A percentile compares a stretch with the other conserved stretches of the same genome.
These are phyloP conservation scores for Cryptomyrus ogoouensis DNA, from an alignment of 2,113 vertebrate species.

Conservation along the genomic window DNA sequence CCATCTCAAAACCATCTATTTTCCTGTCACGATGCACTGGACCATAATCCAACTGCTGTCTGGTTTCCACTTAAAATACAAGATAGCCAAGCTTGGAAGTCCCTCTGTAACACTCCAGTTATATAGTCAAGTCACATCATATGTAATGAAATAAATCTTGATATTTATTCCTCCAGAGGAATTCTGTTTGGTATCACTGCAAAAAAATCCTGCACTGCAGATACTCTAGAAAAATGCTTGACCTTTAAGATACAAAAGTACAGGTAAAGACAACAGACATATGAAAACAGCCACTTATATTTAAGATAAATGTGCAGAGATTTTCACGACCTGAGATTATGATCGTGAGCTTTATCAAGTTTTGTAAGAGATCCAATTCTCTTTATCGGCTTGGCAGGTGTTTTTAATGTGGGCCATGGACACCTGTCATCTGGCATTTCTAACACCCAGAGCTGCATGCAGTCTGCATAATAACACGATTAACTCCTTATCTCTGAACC, in stretches of 20 bases:
- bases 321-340: not conserved
- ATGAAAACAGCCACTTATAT: not conserved
- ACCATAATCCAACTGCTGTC: conserved; percentile 28
- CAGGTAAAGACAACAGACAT: not conserved
- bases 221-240: not conserved
- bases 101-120: not conserved
- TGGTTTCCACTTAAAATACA: conserved; percentile 15
- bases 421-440: conserved; percentile 10
- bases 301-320: not conserved
- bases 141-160: not conserved
- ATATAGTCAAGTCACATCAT: not conserved
- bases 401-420: conserved; percentile 2
- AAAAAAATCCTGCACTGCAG: not conserved
- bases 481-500: not conserved
- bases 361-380: not conserved
- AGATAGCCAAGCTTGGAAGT: not conserved
- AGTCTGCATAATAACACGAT: not conserved
- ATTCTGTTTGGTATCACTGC: not conserved
- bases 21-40: conserved; percentile 39
- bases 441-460: not conserved
- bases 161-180: not conserved
- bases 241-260: not conserved
- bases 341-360: not conserved
- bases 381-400: not conserved
- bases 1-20: conserved; percentile 34